These are phyloP conservation scores for Ptychodera flava DNA, from an alignment of 35 echinoderm and acorn worm species.

Conservation along the genomic window DNA sequence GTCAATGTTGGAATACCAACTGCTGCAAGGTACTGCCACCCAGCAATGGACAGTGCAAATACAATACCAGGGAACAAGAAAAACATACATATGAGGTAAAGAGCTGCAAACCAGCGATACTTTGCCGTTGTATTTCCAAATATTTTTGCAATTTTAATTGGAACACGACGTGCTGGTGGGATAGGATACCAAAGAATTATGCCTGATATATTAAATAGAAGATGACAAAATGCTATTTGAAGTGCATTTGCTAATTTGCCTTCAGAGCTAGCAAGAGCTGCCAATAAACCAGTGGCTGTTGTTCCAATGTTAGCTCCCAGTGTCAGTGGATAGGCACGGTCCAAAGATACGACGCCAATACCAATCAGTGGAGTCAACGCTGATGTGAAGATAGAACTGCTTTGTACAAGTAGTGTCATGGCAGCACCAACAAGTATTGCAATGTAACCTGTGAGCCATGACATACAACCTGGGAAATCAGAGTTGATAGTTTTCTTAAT, in stretches of 20 bases:
- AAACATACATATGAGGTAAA: conserved; percentile 67
- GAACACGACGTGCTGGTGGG: conserved; percentile 71
- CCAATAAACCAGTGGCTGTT: conserved; percentile 86
- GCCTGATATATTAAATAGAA: conserved; percentile 90
- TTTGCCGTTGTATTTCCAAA: conserved; percentile 86
- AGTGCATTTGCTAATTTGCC: conserved; percentile 55
- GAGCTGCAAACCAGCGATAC: conserved; percentile 84
- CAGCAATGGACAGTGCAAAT: conserved; percentile 59
- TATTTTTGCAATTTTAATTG: conserved; percentile 52
- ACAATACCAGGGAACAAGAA: conserved; percentile 58
- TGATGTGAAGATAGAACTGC: conserved; percentile 92
- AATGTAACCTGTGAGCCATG: conserved; percentile 78
- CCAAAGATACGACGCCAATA: conserved; percentile 73
- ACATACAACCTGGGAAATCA: conserved; percentile 72
- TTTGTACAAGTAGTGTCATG: conserved; percentile 89
- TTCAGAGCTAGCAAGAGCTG: conserved; percentile 62
- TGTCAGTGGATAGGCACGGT: conserved; percentile 94
- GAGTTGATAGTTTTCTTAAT: conserved; percentile 76
- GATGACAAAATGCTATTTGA: conserved; percentile 84
- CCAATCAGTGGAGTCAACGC: conserved; percentile 91
- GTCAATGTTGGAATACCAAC: conserved; percentile 42
- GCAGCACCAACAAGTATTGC: conserved; percentile 80
- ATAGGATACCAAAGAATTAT: conserved; percentile 91
- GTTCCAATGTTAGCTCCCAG: conserved; percentile 97
- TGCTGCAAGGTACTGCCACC: conserved; percentile 33